Conservation (phyloP, 2,888 invertebrate species). For the Tiliacea citrago region DNA sequence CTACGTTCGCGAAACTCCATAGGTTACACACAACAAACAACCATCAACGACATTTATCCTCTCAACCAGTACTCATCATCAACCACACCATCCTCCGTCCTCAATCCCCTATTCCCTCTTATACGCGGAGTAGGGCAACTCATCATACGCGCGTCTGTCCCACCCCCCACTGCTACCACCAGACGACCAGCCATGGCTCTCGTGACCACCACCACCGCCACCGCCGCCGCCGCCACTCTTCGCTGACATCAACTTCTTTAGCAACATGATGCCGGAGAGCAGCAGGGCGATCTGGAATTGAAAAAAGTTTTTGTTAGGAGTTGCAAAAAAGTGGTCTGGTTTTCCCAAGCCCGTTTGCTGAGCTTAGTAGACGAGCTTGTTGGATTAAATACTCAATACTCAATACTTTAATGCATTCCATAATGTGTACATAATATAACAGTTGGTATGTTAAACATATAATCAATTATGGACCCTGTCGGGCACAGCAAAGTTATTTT, state of each 20-base stretch:
- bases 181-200: constrained; percentile 84
- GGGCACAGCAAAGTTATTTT: too few species aligned
- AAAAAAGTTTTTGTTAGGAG: not conserved
- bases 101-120: constrained; percentile 74
- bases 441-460: too few species aligned
- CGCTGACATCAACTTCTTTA: constrained; percentile 94
- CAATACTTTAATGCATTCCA: too few species aligned
- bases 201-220: constrained; percentile 86
- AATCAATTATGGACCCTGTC: too few species aligned
- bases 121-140: constrained; percentile 94
- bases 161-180: constrained; percentile 77
- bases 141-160: constrained; percentile 92
- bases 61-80: constrained; percentile 2
- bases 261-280: constrained; percentile 94
- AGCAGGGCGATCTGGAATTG: constrained; percentile 94
- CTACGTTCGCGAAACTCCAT: not conserved
- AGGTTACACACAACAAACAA: not conserved
- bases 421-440: too few species aligned
- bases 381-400: too few species aligned
- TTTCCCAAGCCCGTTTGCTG: too few species aligned
- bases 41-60: not conserved
- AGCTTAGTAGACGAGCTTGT: too few species aligned
- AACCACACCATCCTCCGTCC: not conserved
- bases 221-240: constrained; percentile 91
- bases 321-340: too few species aligned